Percentiles rank a stretch among this genome's conserved stretches.
Conservation (phyloP, 2,888 invertebrate genomes). For the Papilio protenor region DNA sequence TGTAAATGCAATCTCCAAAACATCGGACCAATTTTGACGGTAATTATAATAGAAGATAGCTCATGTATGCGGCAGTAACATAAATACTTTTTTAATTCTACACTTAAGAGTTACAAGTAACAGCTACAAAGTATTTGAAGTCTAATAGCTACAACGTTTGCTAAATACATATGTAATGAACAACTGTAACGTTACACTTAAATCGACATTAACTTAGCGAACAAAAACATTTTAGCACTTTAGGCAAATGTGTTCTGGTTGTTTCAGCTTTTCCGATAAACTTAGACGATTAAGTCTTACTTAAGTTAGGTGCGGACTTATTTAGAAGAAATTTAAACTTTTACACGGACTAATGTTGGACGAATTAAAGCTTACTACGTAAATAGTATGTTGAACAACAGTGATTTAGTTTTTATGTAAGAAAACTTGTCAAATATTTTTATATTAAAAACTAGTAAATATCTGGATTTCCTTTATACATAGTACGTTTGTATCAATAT, state of each 20-base stretch:
- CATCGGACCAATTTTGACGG: too few species aligned
- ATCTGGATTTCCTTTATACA: neutral
- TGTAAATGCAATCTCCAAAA: too few species aligned
- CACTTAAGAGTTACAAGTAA: neutral
- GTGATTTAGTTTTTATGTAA: neutral
- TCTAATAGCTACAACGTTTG: neutral
- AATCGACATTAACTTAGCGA: constrained; percentile 22
- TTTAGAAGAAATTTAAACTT: constrained; percentile 27
- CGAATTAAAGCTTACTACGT: neutral
- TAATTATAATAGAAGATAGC: too few species aligned
- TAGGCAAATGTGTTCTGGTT: constrained; percentile 29
- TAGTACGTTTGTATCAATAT: too few species aligned
- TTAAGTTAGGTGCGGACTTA: constrained; percentile 24
- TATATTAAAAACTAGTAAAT: neutral
- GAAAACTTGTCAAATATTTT: neutral
- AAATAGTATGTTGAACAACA: neutral
- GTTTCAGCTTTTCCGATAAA: constrained; percentile 25
- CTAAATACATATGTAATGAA: neutral
- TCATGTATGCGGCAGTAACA: too few species aligned
- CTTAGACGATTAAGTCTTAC: constrained; percentile 36
- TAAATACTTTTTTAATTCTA: too few species aligned
- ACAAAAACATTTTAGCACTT: constrained; percentile 27
- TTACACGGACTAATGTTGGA: constrained; percentile 6
- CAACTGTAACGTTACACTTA: constrained; percentile 16
- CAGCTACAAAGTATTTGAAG: neutral